Evolutionary conservation across 1,140 invertebrate genomes (phyloP).

Genomic region (Orius insidiosus): DNA sequence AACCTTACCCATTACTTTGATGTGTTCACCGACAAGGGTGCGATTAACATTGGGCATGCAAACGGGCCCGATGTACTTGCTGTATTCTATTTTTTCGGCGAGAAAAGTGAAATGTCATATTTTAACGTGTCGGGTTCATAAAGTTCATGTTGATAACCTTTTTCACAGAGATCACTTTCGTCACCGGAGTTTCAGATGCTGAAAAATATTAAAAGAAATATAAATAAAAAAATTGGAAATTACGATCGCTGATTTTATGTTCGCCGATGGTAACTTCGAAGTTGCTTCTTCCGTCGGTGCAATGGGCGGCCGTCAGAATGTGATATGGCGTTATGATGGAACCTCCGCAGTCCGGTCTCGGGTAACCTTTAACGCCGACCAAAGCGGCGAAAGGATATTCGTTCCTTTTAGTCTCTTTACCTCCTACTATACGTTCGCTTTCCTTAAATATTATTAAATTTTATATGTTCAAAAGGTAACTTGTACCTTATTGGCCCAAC

Average conservation of each 20-base stretch:
- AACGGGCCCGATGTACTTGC: constrained; percentile 35
- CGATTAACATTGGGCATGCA: constrained; percentile 44
- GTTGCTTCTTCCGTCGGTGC: constrained; percentile 9
- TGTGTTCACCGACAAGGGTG: constrained; percentile 28
- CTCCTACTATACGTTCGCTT: constrained; percentile 45
- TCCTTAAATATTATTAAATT: no score
- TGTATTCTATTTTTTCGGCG: constrained; percentile 30
- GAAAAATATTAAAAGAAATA: no score
- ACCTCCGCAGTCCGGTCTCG: constrained; percentile 33
- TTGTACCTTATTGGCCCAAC: no score
- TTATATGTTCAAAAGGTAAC: no score
- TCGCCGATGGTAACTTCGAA: constrained; percentile 36
- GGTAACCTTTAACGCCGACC: constrained; percentile 57
- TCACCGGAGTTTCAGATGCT: constrained; percentile 4
- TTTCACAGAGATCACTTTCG: constrained; percentile 14
- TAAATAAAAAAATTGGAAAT: no score
- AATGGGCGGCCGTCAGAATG: constrained; percentile 19
- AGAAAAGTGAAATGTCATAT: constrained; percentile 44
- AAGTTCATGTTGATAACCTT: constrained; percentile 34
- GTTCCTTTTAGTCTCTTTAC: constrained; percentile 39
- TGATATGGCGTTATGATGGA: constrained; percentile 16
- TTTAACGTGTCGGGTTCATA: constrained; percentile 21
- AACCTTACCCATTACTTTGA: constrained; percentile 33
- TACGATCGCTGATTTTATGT: constrained; percentile 24
- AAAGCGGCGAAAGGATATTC: constrained; percentile 69